These are phyloP conservation scores for Silurus meridionalis DNA, from an alignment of 2,113 vertebrate genomes.

Conservation along the genomic window DNA sequence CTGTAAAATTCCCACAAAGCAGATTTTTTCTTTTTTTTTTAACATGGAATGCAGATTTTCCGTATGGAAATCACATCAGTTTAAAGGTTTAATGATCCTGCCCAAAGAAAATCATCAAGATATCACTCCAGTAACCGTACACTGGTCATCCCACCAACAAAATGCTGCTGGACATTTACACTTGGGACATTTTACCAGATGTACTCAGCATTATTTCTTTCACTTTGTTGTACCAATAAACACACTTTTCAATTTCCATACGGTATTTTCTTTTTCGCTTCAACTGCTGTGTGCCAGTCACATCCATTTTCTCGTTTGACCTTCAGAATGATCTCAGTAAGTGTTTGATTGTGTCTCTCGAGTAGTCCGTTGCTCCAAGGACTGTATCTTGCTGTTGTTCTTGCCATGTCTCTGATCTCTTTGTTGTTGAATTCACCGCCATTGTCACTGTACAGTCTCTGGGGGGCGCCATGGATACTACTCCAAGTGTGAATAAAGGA, in stretches of 20 bases:
- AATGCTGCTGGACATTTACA: slow-evolving; percentile 27
- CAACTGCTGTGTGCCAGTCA: slow-evolving; percentile 43
- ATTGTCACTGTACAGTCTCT: slow-evolving; percentile 29
- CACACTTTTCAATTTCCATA: slow-evolving; percentile 12
- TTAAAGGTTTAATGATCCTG: neutral
- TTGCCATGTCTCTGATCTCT: slow-evolving; percentile 38
- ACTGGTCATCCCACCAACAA: slow-evolving; percentile 37
- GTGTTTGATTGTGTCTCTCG: slow-evolving; percentile 31
- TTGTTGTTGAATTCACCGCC: slow-evolving; percentile 16
- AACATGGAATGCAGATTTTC: too few relatives aligned
- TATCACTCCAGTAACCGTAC: slow-evolving; percentile 42
- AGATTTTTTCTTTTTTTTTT: too few relatives aligned
- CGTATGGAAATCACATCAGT: too few relatives aligned
- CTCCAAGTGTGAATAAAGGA: slow-evolving; percentile 35
- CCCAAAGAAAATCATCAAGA: slow-evolving; percentile 48
- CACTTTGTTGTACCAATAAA: slow-evolving; percentile 49
- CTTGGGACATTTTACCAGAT: slow-evolving; percentile 16
- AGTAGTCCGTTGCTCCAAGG: slow-evolving; percentile 41
- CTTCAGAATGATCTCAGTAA: slow-evolving; percentile 38
- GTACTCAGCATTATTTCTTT: slow-evolving; percentile 22
- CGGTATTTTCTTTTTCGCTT: neutral
- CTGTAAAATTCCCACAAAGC: too few relatives aligned
- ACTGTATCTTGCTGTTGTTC: slow-evolving; percentile 36
- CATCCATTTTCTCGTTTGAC: slow-evolving; percentile 22
- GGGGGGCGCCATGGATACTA: slow-evolving; percentile 32